Percentiles rank a stretch among this genome's conserved stretches.
These are phyloP conservation scores for Loris lydekkerianus DNA, from an alignment of 2,797 vertebrate species.

Conservation along the genomic window DNA sequence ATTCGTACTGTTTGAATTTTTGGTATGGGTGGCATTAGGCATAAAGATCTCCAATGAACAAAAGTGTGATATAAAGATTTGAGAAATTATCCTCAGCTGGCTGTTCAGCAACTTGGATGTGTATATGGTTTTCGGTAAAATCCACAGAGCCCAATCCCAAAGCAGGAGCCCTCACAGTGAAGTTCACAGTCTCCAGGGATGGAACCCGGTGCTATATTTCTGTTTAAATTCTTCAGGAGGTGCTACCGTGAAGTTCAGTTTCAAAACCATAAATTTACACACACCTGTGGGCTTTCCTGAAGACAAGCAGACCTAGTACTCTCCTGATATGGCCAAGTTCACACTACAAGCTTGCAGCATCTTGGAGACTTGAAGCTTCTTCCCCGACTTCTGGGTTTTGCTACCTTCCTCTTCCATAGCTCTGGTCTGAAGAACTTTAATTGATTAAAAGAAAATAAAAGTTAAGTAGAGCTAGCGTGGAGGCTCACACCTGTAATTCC, in stretches of 20 bases:
- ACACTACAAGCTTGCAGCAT: fast-evolving
- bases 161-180: fast-evolving
- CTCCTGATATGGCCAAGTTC: background rate
- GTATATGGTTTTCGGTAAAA: fast-evolving
- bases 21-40: fast-evolving
- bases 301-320: fast-evolving
- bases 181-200: fast-evolving
- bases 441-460: background rate
- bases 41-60: fast-evolving
- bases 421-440: fast-evolving
- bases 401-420: fast-evolving
- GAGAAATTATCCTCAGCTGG: fast-evolving
- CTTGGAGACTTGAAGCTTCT: fast-evolving
- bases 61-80: fast-evolving
- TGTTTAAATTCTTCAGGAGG: background rate
- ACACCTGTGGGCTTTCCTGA: fast-evolving
- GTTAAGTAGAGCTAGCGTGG: too few relatives aligned
- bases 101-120: fast-evolving
- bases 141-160: too few relatives aligned
- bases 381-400: background rate
- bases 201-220: fast-evolving
- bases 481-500: too few relatives aligned
- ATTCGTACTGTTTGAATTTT: background rate
- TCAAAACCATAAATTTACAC: fast-evolving
- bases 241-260: fast-evolving